Conservation (phyloP, 2,113 vertebrate species). For the Bubo blakistoni region DNA sequence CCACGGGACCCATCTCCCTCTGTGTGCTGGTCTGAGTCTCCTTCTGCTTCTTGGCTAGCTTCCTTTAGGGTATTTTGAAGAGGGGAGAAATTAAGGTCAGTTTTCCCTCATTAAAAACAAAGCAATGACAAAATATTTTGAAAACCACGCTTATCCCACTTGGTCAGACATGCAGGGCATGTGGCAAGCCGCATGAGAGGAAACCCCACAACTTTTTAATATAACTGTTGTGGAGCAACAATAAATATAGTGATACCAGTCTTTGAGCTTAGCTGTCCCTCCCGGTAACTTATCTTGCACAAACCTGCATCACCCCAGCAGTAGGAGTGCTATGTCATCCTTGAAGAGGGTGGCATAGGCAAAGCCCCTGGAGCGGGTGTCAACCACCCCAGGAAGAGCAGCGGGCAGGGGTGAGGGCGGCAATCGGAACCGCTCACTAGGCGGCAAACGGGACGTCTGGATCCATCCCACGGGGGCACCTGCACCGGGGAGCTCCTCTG, state of each 20-base stretch:
- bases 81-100: constrained; percentile 70
- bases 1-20: constrained; percentile 94
- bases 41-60: constrained; percentile 98
- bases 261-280: background rate
- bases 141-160: background rate
- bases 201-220: background rate
- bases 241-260: background rate
- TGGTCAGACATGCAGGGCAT: constrained; percentile 5
- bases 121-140: background rate
- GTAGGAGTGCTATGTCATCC: background rate
- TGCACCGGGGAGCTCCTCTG: background rate
- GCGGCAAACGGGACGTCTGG: background rate
- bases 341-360: background rate
- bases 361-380: background rate
- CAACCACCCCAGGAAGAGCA: background rate
- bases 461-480: background rate
- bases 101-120: constrained; percentile 19
- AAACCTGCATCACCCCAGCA: constrained; percentile 49
- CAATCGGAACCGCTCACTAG: background rate
- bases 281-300: background rate
- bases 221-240: background rate
- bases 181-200: background rate
- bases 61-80: constrained; percentile 83
- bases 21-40: constrained; percentile 94
- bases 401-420: background rate